These are phyloP conservation scores for Parasteatoda lunata DNA, from an alignment of 2,888 invertebrate species.

Conservation along the genomic window DNA sequence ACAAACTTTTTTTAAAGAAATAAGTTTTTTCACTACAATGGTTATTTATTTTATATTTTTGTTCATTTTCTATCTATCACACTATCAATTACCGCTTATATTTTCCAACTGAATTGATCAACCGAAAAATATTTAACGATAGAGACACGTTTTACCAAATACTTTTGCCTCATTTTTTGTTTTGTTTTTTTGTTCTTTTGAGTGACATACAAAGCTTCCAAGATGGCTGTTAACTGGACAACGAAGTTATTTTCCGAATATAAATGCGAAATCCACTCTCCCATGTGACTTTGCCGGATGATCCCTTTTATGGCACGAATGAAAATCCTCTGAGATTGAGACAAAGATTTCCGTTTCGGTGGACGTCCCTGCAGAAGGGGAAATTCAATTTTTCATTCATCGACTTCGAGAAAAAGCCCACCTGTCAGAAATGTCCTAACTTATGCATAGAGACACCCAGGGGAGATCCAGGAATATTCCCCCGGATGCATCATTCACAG, in stretches of 20 bases:
- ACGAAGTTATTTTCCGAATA: background rate
- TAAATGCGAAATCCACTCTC: background rate
- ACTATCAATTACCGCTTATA: background rate
- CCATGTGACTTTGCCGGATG: background rate
- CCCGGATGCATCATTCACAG: conserved; percentile 23
- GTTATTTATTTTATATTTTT: background rate
- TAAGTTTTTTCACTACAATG: background rate
- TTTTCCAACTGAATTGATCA: background rate
- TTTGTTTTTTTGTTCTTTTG: background rate
- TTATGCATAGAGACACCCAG: conserved; percentile 27
- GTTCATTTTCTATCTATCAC: background rate
- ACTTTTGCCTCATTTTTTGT: no score
- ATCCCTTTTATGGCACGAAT: background rate
- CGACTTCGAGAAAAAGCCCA: conserved; percentile 7
- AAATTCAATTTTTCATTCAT: conserved; percentile 49
- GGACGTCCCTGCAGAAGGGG: background rate
- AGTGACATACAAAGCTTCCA: background rate
- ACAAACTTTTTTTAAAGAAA: no score
- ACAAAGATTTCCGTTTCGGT: background rate
- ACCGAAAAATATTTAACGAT: background rate
- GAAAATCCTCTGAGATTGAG: background rate
- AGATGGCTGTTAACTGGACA: background rate
- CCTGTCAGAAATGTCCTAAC: conserved; percentile 36
- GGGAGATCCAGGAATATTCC: background rate
- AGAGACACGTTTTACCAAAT: background rate